phyloP scores from a whole-genome alignment of 2,888 invertebrate species.

The Drosophila demipolita region DNA sequence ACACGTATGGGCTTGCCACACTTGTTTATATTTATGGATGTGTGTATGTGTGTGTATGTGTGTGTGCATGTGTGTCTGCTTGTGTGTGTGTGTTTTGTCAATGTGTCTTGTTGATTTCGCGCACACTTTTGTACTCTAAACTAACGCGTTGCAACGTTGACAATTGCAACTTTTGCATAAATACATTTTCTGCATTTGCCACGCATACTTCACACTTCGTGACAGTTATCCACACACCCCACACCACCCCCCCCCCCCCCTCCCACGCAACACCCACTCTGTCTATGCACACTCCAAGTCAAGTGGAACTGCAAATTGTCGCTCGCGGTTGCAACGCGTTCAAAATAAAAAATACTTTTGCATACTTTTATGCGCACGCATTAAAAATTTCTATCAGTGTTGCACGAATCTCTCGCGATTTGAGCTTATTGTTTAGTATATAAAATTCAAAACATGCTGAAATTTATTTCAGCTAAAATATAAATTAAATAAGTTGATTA shows the following conservation, averaged over 20 bases:
- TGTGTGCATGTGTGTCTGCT: conserved; percentile 3
- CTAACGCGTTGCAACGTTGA: conserved; percentile 44
- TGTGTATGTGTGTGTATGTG: neutral
- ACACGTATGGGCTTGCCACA: conserved; percentile 15
- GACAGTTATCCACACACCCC: conserved; percentile 1
- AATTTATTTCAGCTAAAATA: neutral
- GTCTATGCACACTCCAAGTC: conserved; percentile 38
- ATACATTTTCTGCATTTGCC: conserved; percentile 76
- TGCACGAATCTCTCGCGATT: conserved; percentile 3
- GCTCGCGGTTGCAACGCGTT: conserved; percentile 40
- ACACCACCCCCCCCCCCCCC: too few species aligned
- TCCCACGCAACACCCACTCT: neutral
- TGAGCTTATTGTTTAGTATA: conserved; percentile 22
- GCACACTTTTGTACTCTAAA: conserved; percentile 63
- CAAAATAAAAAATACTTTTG: conserved; percentile 59
- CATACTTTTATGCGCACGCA: conserved; percentile 57
- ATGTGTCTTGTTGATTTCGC: conserved; percentile 58
- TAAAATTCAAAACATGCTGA: neutral
- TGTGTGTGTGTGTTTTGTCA: conserved; percentile 17
- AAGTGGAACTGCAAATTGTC: conserved; percentile 66
- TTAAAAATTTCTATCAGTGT: conserved; percentile 52
- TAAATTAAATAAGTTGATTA: neutral
- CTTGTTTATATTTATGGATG: neutral
- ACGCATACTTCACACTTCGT: conserved; percentile 44
- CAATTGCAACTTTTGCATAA: conserved; percentile 81